Evolutionary conservation across 2,888 invertebrate genomes (phyloP), one percentile per base, ranked within the genome.

Genomic region (Diarsia rubi): DNA sequence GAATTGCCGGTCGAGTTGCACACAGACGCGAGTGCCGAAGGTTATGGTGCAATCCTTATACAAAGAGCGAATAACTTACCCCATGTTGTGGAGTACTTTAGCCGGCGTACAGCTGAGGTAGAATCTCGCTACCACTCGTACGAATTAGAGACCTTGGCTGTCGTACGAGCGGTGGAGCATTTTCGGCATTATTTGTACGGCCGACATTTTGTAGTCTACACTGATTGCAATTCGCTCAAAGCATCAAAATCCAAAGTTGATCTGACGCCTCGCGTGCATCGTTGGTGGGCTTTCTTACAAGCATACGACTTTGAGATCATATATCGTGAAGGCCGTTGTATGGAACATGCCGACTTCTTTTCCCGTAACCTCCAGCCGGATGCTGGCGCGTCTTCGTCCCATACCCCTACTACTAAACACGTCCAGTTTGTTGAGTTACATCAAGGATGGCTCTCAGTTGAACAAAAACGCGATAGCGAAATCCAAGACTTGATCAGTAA

Each of bases 391-490:
- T 37, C 37, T 37, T 37, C 37, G 37, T 37, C 37, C 37, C 37
- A 37, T 5, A 37, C 37, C 37, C 37, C 37, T 37, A 37, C 37
- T 37, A 37, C 37, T 37, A 37, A 37, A 37, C 37, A 0, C 27
- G 84, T 87, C 0, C 3, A 88, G 0, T 82, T 84, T 21, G 67
- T 81, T 3, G 85, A 86, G 14, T n/a, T 88, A 0, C 79, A 87
- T n/a, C 6, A 73, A 0, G 79, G 75, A 0, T 90, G 90, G 90
- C 65, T 91, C 0, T 16, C 62, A 0, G 89, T 86, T 0, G 90
- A 90, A 44, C 90, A 91, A 72, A 62, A 86, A 45, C 72, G 87
- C 0, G 90, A 91, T 63, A 0, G 4, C 1, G 86, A 88, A 62
- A 85, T 88, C 1, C 67, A 69, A 12, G 74, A 84, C 19, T 11